Evolutionary conservation across 2,113 vertebrate species (phyloP), one percentile per base, ranked within the genome.

Genomic region (Coptodon bakossiorum): DNA sequence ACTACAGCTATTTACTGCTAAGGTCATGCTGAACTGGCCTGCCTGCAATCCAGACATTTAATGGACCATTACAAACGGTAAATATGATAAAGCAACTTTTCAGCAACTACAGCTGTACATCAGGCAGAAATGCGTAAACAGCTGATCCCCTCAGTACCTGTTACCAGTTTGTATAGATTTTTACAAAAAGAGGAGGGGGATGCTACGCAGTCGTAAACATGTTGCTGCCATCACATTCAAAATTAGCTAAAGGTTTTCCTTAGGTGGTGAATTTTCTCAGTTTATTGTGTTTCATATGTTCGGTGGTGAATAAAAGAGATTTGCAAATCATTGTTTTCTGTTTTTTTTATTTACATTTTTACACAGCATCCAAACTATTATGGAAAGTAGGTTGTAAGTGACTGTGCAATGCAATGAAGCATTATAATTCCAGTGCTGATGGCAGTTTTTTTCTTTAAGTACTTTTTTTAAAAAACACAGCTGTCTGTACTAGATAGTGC

Each of bases 381-480:
- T 16, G 16, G 38, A 16, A 43, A 24, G 24, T 22, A 2, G n/a
- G 36, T 43, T 45, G 68, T 45, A 45, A 27, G 9, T 9, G 38
- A 43, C 22, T 17, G 22, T 73, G 40, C 17, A 45, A 73, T 29
- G 68, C 43, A 45, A 27, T 27, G 40, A 73, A 73, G 36, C 40
- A 45, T 73, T 16, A 16, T 17, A 45, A 27, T 45, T 45, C 5
- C 38, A 45, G 22, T 16, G 24, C 13, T 5, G 66, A 71, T 71
- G 12, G n/a, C n/a, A 43, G 5, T 43, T 22, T 40, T 43, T 11
- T 38, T 66, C 17, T 38, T 38, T 59, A 29, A 38, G 12, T 71
- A 24, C 3, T 9, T 38, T 43, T 40, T 22, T 24, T 24, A 0
- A 0, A 14, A 38, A 40, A 22, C 66, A 24, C 12, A 16, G 7